These are phyloP conservation scores for Perizoma flavofasciatum DNA, from an alignment of 2,888 invertebrate species.

Conservation along the genomic window DNA sequence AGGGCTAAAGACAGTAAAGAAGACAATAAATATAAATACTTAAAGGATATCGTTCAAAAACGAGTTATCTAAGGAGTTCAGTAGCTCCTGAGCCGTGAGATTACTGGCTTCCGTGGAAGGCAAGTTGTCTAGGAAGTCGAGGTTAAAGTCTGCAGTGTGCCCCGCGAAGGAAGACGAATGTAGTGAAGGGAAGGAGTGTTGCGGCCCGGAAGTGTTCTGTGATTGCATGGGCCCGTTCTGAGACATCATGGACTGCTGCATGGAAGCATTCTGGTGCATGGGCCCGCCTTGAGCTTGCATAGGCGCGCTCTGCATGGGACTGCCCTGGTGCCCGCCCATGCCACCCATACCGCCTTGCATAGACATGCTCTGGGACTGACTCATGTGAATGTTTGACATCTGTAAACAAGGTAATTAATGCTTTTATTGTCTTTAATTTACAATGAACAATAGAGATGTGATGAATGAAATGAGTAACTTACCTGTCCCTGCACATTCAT, in stretches of 20 bases:
- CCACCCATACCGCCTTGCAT: slow-evolving; percentile 69
- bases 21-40: slow-evolving; percentile 31
- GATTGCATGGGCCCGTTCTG: slow-evolving; percentile 49
- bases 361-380: slow-evolving; percentile 86
- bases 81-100: slow-evolving; percentile 91
- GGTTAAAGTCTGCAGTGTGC: slow-evolving; percentile 87
- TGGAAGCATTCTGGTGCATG: slow-evolving; percentile 52
- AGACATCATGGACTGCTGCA: slow-evolving; percentile 55
- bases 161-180: slow-evolving; percentile 77
- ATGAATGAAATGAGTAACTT: slow-evolving; percentile 29
- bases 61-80: slow-evolving; percentile 92
- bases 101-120: slow-evolving; percentile 89
- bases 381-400: slow-evolving; percentile 88
- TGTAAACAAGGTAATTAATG: slow-evolving; percentile 53
- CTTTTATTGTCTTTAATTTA: slow-evolving; percentile 5
- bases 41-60: slow-evolving; percentile 87
- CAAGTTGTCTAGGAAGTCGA: slow-evolving; percentile 94
- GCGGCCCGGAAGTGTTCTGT: slow-evolving; percentile 41
- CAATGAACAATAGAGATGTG: slow-evolving; percentile 7
- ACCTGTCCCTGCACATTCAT: slow-evolving; percentile 82
- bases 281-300: slow-evolving; percentile 53
- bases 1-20: slow-evolving; percentile 16
- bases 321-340: slow-evolving; percentile 55
- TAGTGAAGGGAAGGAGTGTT: slow-evolving; percentile 59
- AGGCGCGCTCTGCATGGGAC: slow-evolving; percentile 53